phyloP scores from a whole-genome alignment of 1,140 invertebrate genomes.

The Lepidurus couesii region DNA sequence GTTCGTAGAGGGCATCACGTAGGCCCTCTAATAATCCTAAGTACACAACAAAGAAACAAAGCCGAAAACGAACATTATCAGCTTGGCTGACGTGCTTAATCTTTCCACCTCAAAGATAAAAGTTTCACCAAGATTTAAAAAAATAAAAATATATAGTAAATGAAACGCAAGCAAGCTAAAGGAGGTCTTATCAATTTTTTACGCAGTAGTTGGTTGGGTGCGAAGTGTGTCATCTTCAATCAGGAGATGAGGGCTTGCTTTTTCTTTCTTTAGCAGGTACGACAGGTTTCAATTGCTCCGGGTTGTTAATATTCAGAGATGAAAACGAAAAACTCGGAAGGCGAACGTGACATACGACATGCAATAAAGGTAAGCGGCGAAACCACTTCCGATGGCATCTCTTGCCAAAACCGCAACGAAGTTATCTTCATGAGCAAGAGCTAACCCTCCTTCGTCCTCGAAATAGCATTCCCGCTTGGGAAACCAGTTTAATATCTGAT shows the following conservation, averaged over 20 bases:
- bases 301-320: background rate
- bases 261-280: background rate
- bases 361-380: constrained; percentile 6
- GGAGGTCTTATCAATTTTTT: background rate
- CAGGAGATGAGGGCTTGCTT: background rate
- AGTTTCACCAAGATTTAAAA: background rate
- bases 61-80: background rate
- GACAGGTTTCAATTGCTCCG: background rate
- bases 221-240: background rate
- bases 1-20: background rate
- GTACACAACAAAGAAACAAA: background rate
- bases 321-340: background rate
- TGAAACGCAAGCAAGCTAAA: background rate
- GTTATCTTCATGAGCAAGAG: background rate
- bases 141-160: background rate
- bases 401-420: background rate
- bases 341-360: constrained; percentile 13
- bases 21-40: constrained; percentile 2
- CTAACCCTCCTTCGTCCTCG: background rate
- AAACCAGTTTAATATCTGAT: background rate
- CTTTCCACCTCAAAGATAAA: background rate
- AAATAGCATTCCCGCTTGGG: background rate
- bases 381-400: constrained; percentile 7
- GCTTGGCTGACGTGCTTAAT: background rate
- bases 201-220: background rate